Evolutionary conservation across 2,888 invertebrate species (phyloP), one percentile per base, ranked within the genome.

Genomic region (Yponomeuta evonymella): DNA sequence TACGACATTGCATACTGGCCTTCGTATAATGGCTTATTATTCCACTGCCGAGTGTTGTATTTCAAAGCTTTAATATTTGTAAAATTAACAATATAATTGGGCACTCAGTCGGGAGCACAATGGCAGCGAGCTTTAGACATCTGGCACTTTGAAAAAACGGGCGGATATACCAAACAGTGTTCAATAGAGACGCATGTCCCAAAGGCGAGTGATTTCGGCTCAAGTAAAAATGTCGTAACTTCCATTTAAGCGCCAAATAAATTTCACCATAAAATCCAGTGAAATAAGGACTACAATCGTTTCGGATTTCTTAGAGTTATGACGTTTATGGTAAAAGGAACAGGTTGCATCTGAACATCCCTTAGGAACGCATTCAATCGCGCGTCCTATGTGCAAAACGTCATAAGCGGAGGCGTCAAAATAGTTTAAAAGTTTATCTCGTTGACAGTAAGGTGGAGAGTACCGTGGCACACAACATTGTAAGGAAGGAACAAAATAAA

Each of bases 71-170:
- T 73, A 72, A 88, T 90, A 90, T 90, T 91, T 88, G 89, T 81
- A 83, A 90, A 90, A 92, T 92, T 92, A 91, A 92, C 91, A 91
- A 90, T 90, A 91, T 91, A 92, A 92, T 91, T 91, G 92, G 90
- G 90, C 86, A 90, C 83, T 87, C 88, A 82, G 81, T 83, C 84
- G 85, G 76, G 76, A 73, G 73, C 78, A 88, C 87, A 88, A 89
- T 83, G 81, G 78, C 73, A 74, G 70, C 51, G 71, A 72, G 71
- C 79, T 82, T 80, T 80, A 85, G 83, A 88, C 92, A 91, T 90
- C 90, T 91, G 91, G 86, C 85, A 76, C 76, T 81, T 81, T 77
- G 82, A 88, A 90, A 89, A 90, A 90, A 89, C 51, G 90, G 89
- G 90, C 91, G 92, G 91, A 91, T 90, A 88, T 89, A 79, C 84